A percentile compares a stretch with the other conserved stretches of the same genome.
phyloP scores from a whole-genome alignment of 2,888 invertebrate genomes.

The Eugnorisma glareosa region DNA sequence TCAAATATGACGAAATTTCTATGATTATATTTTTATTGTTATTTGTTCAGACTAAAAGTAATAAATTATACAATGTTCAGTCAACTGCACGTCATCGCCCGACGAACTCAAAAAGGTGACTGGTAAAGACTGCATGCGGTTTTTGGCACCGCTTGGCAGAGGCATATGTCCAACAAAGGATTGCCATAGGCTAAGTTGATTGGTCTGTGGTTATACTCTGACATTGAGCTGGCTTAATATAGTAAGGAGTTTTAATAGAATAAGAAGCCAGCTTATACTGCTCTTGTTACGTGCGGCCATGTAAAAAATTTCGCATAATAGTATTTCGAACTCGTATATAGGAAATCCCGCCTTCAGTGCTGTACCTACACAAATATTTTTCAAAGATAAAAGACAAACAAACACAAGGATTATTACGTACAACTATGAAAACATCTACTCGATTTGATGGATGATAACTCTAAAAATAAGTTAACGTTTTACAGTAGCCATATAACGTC shows the following conservation, averaged over 20 bases:
- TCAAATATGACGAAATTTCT: background rate
- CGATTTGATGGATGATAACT: background rate
- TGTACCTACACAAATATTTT: background rate
- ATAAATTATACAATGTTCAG: background rate
- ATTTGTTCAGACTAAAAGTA: background rate
- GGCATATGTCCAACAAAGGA: background rate
- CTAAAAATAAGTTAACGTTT: background rate
- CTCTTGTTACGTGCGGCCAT: background rate
- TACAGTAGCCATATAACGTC: constrained; percentile 21
- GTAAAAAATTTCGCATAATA: too few relatives aligned
- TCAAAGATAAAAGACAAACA: background rate
- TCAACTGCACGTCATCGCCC: background rate
- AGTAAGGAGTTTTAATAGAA: background rate
- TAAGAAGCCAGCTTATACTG: background rate
- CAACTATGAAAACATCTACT: background rate
- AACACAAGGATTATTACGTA: background rate
- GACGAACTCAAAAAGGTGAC: background rate
- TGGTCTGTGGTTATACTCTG: background rate
- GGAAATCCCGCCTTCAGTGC: too few relatives aligned
- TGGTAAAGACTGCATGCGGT: background rate
- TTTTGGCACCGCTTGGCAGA: background rate
- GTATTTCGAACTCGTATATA: too few relatives aligned
- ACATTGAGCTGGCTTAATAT: background rate
- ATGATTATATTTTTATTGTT: background rate
- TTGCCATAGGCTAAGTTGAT: background rate